A percentile compares a stretch with the other conserved stretches of the same genome.
Conservation (phyloP, 2,113 vertebrate species). For the Chlorodrepanis virens region DNA sequence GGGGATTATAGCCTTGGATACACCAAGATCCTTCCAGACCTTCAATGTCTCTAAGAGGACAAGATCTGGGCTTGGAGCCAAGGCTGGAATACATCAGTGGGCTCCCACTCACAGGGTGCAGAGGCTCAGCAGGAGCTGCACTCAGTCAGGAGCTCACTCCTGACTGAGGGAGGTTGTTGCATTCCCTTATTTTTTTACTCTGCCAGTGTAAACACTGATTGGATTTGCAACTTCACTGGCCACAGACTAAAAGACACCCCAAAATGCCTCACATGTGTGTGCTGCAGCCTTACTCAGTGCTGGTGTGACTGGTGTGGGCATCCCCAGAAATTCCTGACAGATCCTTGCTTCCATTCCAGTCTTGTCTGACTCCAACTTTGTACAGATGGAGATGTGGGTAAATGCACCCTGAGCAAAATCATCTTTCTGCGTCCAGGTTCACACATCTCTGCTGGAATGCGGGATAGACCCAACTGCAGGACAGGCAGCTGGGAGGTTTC, state of each 20-base stretch:
- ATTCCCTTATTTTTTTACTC: background rate
- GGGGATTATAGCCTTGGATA: conserved; percentile 3
- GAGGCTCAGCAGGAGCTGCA: background rate
- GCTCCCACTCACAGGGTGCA: background rate
- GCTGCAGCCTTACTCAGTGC: background rate
- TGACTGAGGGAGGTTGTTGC: background rate
- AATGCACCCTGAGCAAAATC: background rate
- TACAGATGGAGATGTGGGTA: background rate
- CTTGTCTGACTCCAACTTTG: accelerated
- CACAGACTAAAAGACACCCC: background rate
- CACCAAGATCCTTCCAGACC: background rate
- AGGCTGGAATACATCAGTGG: background rate
- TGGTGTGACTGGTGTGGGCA: background rate
- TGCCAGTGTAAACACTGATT: background rate
- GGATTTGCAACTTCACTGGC: background rate
- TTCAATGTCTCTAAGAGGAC: background rate
- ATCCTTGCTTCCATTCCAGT: background rate
- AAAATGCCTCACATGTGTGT: background rate
- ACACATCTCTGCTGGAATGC: background rate
- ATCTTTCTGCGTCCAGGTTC: background rate
- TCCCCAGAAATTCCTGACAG: background rate
- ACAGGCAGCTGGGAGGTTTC: background rate
- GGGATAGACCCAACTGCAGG: background rate
- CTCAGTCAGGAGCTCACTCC: background rate
- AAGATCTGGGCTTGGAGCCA: background rate